phyloP scores from a whole-genome alignment of 1,140 invertebrate genomes.

The Onthophagus taurus region DNA sequence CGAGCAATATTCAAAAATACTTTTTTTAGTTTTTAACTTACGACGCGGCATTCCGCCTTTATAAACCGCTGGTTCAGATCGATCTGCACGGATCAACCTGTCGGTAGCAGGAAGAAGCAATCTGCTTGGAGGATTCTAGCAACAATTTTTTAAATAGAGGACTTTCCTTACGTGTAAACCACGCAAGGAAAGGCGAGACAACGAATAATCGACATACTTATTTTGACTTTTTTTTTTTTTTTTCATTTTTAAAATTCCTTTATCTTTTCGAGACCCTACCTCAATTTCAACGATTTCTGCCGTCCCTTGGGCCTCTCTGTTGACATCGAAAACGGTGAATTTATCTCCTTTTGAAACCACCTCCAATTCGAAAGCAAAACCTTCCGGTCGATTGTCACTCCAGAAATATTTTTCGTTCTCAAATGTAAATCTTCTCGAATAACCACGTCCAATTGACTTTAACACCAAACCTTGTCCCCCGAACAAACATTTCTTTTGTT shows the following conservation, averaged over 20 bases:
- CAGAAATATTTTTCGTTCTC: slow-evolving; percentile 66
- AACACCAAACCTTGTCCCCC: slow-evolving; percentile 53
- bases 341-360: slow-evolving; percentile 58
- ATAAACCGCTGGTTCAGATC: not conserved
- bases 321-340: slow-evolving; percentile 59
- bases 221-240: no score
- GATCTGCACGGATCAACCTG: slow-evolving; percentile 13
- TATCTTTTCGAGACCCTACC: no score
- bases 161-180: no score
- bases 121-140: slow-evolving; percentile 20
- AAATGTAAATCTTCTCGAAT: slow-evolving; percentile 65
- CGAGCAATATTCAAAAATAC: slow-evolving; percentile 1
- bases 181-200: no score
- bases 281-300: slow-evolving; percentile 51
- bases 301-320: slow-evolving; percentile 47
- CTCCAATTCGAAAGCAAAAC: slow-evolving; percentile 62
- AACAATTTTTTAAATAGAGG: slow-evolving; percentile 20
- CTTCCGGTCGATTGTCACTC: slow-evolving; percentile 62
- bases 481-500: slow-evolving; percentile 43
- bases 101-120: slow-evolving; percentile 17
- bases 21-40: slow-evolving; percentile 14
- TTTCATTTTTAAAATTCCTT: no score
- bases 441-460: slow-evolving; percentile 61
- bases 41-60: slow-evolving; percentile 9
- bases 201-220: no score